Evolutionary conservation across 2,888 invertebrate genomes (phyloP), one percentile per base, ranked within the genome.

Genomic region (Mythimna ferrago): DNA sequence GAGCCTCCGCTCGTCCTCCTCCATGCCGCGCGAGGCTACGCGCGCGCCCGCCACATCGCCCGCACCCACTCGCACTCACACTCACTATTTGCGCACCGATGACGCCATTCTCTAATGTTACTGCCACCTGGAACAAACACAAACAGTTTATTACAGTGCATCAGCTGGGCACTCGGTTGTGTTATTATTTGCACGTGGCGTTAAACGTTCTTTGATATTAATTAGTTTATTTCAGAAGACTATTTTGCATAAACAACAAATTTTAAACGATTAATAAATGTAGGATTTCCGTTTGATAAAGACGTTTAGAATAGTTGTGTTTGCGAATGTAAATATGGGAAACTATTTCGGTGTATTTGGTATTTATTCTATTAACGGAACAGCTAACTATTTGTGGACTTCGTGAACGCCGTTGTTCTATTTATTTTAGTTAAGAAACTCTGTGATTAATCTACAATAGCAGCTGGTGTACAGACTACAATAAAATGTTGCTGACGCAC

Each of bases 1-100:
- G 88, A 95, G 92, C 90, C 96, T 94, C 92, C 96, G 93, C 92
- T 96, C 96, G 94, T 95, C 96, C 91, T 96, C 96, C 92, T 95
- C 95, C 95, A 96, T 96, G 89, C 92, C 93, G 89, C 87, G 91
- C 85, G 84, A 86, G 88, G 92, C 94, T 94, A 94, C 91, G 91
- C 92, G 92, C 91, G 92, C 92, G 89, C 92, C 91, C 92, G 89
- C 91, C 92, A 89, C 92, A 91, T 91, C 92, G 89, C 92, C 81
- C 87, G 80, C 81, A 79, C 80, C 85, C 89, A 83, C 88, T 81
- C 77, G 80, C 90, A 88, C 92, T 88, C 91, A 88, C 91, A 86
- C 88, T 86, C 93, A 93, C 94, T 94, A 93, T 91, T 91, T 90
- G 87, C 91, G 90, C 89, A 92, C 92, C 88, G 89, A 84, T 89